Percentiles rank a stretch among this genome's conserved stretches.
Evolutionary conservation across 2,888 invertebrate genomes (phyloP).

Genomic region (Chymomyza amoena): DNA sequence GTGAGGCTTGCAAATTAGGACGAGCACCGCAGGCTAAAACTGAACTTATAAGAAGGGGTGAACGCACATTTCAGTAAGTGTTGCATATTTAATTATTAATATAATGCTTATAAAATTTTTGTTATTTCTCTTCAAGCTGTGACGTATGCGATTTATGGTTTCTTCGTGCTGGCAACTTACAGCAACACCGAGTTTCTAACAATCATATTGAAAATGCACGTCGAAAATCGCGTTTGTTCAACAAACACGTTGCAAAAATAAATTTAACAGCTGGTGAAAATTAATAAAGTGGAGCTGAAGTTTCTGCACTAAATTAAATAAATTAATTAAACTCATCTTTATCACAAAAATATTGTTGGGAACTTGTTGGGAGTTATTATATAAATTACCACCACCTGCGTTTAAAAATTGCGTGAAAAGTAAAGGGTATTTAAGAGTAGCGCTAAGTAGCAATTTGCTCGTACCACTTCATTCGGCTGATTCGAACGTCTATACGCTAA

Average conservation of each 20-base stretch:
- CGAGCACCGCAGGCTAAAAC: conserved; percentile 59
- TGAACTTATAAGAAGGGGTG: conserved; percentile 60
- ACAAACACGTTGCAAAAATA: conserved; percentile 21
- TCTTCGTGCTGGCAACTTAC: conserved; percentile 55
- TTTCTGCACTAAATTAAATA: neutral
- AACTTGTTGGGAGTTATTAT: too few relatives aligned
- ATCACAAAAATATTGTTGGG: too few relatives aligned
- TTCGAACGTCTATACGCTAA: too few relatives aligned
- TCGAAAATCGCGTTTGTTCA: conserved; percentile 34
- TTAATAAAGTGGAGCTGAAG: neutral
- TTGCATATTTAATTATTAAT: neutral
- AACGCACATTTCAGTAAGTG: conserved; percentile 60
- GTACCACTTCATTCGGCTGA: too few relatives aligned
- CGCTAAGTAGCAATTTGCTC: too few relatives aligned
- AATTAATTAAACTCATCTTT: neutral
- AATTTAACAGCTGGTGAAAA: neutral
- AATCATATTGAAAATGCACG: conserved; percentile 54
- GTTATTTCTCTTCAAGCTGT: conserved; percentile 30
- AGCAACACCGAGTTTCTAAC: conserved; percentile 52
- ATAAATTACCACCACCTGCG: too few relatives aligned
- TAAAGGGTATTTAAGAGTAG: too few relatives aligned
- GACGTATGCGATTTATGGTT: conserved; percentile 60
- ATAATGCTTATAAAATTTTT: neutral
- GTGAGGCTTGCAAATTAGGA: conserved; percentile 61
- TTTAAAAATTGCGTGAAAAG: too few relatives aligned